Evolutionary conservation across 2,113 vertebrate genomes (phyloP), one percentile per base, ranked within the genome.

Genomic region (Crotalus viridis): DNA sequence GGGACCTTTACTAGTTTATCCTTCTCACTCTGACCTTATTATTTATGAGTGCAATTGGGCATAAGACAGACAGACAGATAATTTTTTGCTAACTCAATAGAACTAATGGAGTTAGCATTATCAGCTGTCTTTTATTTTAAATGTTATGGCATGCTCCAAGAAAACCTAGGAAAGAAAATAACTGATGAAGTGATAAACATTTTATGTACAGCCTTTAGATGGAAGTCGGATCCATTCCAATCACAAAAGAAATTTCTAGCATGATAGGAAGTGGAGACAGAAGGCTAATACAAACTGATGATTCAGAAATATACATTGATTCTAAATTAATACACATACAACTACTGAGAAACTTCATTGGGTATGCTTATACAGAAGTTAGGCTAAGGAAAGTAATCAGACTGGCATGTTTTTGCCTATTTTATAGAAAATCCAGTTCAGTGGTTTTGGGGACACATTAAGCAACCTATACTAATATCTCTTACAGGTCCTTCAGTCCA

Each of bases 401-500:
- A 89, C 88, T 69, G 85, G 24, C n/a, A 92, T 33, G 88, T 94
- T 93, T 43, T 81, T 10, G 48, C 56, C 3, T 81, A 81, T 43
- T 21, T 81, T 7, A 0, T 3, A 81, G 74, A 81, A 21, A 43
- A 43, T 19, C 74, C 74, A 81, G 7, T 81, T 21, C 33, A 39
- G 17, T 81, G 74, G 74, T 21, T 81, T 43, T 81, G 33, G 74
- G 74, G 7, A 39, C 74, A 39, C 6, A 81, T 81, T 43, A 43
- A 22, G 74, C 33, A 39, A 81, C 89, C 43, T 43, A 91, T 91
- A 95, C 90, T 0, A 1, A 90, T 74, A 87, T 52, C 85, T 86
- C 95, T 94, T 95, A 92, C 96, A 96, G 91, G 92, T 96, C 95
- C 95, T 93, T 91, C 48, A 92, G 94, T 94, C 89, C 90, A 94